These are phyloP conservation scores for Volucella zonaria DNA, from an alignment of 2,888 invertebrate species.

Conservation along the genomic window DNA sequence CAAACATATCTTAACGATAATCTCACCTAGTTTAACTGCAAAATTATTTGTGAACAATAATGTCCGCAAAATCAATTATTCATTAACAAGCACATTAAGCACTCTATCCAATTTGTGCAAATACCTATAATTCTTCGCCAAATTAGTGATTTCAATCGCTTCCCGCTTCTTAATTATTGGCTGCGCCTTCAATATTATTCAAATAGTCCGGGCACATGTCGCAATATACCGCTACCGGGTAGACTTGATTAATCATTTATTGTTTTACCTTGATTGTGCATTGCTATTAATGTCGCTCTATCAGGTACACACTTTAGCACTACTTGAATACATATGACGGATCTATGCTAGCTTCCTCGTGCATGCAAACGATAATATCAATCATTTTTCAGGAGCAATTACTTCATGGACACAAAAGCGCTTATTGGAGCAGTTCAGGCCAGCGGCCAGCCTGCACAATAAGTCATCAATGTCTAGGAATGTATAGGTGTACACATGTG, in stretches of 20 bases:
- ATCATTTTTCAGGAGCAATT: conserved; percentile 63
- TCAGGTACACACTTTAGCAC: conserved; percentile 26
- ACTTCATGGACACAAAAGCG: conserved; percentile 29
- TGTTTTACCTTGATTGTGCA: conserved; percentile 26
- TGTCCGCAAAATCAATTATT: no score
- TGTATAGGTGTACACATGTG: background rate
- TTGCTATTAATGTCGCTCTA: conserved; percentile 36
- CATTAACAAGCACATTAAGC: no score
- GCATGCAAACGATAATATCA: conserved; percentile 52
- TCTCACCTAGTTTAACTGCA: no score
- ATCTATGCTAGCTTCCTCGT: background rate
- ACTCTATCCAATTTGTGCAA: background rate
- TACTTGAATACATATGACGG: background rate
- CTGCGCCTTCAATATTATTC: background rate
- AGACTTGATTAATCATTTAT: conserved; percentile 46
- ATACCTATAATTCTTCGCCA: background rate
- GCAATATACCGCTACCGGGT: conserved; percentile 16
- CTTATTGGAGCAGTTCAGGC: background rate
- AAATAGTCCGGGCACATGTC: conserved; percentile 6
- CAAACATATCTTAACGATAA: no score
- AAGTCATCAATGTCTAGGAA: conserved; percentile 42
- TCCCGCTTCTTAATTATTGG: background rate
- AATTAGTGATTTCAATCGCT: conserved; percentile 15
- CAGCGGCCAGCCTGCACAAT: conserved; percentile 18
- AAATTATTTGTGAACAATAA: no score